Conservation (phyloP, 2,113 vertebrate species). For the Equus quagga region DNA sequence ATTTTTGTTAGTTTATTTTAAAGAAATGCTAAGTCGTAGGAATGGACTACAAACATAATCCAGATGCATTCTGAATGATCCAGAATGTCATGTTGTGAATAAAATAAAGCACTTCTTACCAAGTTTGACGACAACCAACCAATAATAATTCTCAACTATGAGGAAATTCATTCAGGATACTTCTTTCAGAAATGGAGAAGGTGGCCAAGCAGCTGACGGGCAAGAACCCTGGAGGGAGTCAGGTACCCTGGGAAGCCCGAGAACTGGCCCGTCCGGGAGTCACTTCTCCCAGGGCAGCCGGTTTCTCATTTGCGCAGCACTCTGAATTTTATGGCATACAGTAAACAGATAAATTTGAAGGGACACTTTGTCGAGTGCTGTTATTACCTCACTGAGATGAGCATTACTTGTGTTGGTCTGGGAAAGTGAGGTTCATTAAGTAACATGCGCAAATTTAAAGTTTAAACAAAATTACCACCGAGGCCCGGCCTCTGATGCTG, state of each 20-base stretch:
- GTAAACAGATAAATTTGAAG: background rate
- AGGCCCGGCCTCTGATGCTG: background rate
- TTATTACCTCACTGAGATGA: background rate
- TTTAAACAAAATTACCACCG: background rate
- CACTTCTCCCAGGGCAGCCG: background rate
- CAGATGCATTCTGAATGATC: background rate
- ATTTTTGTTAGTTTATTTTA: background rate
- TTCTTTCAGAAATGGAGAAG: background rate
- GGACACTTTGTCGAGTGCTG: background rate
- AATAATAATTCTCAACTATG: background rate
- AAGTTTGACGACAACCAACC: background rate
- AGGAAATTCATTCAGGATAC: background rate
- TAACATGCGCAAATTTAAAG: background rate
- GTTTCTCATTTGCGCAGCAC: background rate
- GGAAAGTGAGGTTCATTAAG: background rate
- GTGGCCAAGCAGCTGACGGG: background rate
- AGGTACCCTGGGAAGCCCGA: background rate
- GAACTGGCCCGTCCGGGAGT: background rate
- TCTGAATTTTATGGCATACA: background rate
- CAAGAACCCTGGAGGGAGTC: background rate
- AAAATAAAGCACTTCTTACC: background rate
- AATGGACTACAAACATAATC: background rate
- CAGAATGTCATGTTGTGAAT: background rate
- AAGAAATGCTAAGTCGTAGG: background rate
- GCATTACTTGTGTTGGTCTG: background rate